Evolutionary conservation across 1,140 invertebrate species (phyloP).

Genomic region (Tetramorium parvispinum): DNA sequence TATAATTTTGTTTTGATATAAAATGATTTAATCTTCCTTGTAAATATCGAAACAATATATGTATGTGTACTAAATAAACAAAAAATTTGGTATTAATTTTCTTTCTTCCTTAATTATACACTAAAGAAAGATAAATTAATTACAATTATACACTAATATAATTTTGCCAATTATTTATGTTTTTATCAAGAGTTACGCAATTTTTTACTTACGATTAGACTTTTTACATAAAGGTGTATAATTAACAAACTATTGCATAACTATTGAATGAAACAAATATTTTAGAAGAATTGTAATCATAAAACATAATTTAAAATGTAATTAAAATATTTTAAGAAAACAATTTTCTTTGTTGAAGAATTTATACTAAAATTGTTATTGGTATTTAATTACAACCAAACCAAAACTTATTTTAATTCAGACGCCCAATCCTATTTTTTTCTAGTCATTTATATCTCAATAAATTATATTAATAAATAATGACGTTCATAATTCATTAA

Average conservation of each 20-base stretch:
- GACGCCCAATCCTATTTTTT: background rate
- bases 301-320: background rate
- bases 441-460: background rate
- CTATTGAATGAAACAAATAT: background rate
- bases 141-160: background rate
- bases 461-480: no score
- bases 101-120: background rate
- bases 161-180: no score
- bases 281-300: background rate
- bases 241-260: background rate
- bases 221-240: no score
- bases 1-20: background rate
- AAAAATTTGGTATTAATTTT: background rate
- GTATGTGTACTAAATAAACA: background rate
- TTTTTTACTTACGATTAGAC: no score
- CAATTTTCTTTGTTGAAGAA: background rate
- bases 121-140: background rate
- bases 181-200: no score
- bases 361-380: background rate
- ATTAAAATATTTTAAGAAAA: background rate
- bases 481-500: no score
- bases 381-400: background rate
- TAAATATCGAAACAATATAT: background rate
- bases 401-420: background rate
- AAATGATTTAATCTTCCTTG: background rate